Evolutionary conservation across 2,888 invertebrate genomes (phyloP).

Genomic region (Coelinius sp.): DNA sequence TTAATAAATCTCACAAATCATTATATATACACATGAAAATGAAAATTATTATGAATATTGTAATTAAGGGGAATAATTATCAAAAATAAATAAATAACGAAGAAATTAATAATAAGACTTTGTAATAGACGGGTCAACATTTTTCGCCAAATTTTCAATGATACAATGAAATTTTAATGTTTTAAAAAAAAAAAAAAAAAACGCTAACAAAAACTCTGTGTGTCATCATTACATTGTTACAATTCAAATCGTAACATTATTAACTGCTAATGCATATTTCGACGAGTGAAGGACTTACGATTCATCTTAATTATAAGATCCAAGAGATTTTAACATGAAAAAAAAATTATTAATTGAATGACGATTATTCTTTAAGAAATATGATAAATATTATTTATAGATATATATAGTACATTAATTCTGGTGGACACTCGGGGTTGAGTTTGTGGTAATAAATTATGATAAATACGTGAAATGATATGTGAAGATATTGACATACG

Average conservation of each 20-base stretch:
- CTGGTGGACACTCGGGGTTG: neutral
- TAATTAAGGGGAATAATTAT: constrained; percentile 27
- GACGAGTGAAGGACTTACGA: constrained; percentile 29
- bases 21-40: constrained; percentile 21
- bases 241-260: constrained; percentile 36
- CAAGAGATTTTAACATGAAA: neutral
- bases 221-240: constrained; percentile 44
- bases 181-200: constrained; percentile 25
- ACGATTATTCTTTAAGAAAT: neutral
- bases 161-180: constrained; percentile 23
- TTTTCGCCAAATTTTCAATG: constrained; percentile 36
- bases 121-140: constrained; percentile 34
- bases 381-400: constrained; percentile 6
- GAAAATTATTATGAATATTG: constrained; percentile 26
- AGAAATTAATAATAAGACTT: constrained; percentile 24
- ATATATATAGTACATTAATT: neutral
- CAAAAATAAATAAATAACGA: constrained; percentile 22
- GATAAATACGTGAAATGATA: neutral
- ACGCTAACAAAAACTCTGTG: constrained; percentile 44
- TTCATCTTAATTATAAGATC: constrained; percentile 23
- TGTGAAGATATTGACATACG: constrained; percentile 8
- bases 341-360: constrained; percentile 4
- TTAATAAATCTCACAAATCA: constrained; percentile 16
- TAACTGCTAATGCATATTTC: constrained; percentile 21
- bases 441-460: neutral